Evolutionary conservation across 37 sponge, comb jelly and placozoan genomes (phyloP).

Genomic region (Crambe crambe): DNA sequence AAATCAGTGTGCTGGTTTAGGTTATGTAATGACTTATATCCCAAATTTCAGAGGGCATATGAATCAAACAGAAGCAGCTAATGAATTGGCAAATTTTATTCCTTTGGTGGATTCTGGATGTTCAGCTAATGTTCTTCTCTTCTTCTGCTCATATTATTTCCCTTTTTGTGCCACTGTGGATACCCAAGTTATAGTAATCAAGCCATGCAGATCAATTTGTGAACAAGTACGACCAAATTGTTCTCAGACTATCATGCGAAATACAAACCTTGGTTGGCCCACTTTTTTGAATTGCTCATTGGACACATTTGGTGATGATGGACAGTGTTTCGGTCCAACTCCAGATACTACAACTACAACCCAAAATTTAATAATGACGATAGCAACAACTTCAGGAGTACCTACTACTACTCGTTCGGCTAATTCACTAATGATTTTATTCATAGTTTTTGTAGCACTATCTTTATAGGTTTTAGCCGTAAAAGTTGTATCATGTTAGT

Average conservation of each 20-base stretch:
- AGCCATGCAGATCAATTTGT: constrained; percentile 30
- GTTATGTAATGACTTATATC: neutral
- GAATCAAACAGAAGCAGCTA: neutral
- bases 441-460: too few species aligned
- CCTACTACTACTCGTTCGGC: too few species aligned
- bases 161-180: constrained; percentile 3
- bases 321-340: neutral
- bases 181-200: neutral
- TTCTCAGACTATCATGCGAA: neutral
- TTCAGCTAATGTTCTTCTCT: constrained; percentile 6
- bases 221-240: constrained; percentile 6
- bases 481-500: too few species aligned
- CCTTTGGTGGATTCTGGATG: constrained; percentile 3
- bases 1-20: neutral
- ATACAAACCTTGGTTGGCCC: neutral
- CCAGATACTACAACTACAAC: neutral
- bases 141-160: constrained; percentile 26
- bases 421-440: too few species aligned
- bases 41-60: constrained; percentile 16
- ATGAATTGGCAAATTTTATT: neutral
- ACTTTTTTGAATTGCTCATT: constrained; percentile 24
- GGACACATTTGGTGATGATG: neutral
- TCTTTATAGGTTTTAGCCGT: too few species aligned
- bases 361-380: neutral
- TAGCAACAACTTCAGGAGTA: neutral